phyloP scores from a whole-genome alignment of 1,140 invertebrate species.

The Pissodes strobi region DNA sequence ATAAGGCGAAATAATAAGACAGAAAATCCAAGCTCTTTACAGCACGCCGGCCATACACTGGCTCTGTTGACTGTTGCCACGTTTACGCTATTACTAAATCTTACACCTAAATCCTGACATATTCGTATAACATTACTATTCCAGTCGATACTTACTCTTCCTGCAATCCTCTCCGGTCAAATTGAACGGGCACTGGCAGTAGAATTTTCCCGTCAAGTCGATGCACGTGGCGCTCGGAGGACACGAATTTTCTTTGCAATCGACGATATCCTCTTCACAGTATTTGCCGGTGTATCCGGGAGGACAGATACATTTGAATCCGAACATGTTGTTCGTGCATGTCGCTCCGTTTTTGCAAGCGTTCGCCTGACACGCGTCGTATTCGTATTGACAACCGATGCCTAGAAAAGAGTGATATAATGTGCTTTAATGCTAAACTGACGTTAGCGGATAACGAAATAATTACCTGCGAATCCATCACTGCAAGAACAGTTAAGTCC shows the following conservation, averaged over 20 bases:
- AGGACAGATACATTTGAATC: conserved; percentile 85
- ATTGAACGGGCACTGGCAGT: conserved; percentile 95
- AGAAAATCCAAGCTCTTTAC: no score
- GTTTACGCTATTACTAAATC: no score
- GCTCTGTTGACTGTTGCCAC: no score
- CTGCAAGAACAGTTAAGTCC: conserved; percentile 93
- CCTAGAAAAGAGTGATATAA: conserved; percentile 50
- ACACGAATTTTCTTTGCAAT: conserved; percentile 93
- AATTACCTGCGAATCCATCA: conserved; percentile 67
- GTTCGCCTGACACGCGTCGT: conserved; percentile 85
- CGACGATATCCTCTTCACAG: conserved; percentile 90
- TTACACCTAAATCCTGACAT: no score
- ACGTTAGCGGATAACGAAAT: background rate
- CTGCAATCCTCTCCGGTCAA: conserved; percentile 94
- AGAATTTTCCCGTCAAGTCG: conserved; percentile 89
- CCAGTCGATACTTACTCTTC: conserved; percentile 87
- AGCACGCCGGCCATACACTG: no score
- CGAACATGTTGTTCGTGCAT: conserved; percentile 82
- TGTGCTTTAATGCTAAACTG: no score
- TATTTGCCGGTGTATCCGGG: conserved; percentile 85
- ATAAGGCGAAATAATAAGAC: no score
- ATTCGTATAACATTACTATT: no score
- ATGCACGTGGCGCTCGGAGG: conserved; percentile 93
- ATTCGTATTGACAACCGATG: conserved; percentile 92
- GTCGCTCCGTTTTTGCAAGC: conserved; percentile 92